These are phyloP conservation scores for Drosophila hydei DNA, from an alignment of 1,140 invertebrate species.

Conservation along the genomic window DNA sequence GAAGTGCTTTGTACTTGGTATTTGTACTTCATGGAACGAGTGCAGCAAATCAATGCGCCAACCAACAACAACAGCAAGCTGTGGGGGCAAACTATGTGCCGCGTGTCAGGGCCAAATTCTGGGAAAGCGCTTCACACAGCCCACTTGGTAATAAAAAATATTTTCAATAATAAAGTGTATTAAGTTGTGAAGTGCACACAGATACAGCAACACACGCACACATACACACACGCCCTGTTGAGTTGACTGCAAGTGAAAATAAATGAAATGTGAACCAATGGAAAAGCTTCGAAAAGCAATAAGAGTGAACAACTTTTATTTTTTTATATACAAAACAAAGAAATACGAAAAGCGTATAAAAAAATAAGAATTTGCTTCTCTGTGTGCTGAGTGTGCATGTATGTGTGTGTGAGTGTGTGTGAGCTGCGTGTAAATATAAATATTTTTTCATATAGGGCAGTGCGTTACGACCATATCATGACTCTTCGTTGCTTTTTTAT, in stretches of 20 bases:
- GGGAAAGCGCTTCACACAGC: constrained; percentile 48
- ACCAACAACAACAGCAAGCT: constrained; percentile 30
- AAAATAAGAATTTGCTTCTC: constrained; percentile 34
- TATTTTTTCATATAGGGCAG: constrained; percentile 60
- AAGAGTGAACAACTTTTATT: constrained; percentile 66
- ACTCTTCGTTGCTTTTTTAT: constrained; percentile 21
- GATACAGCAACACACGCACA: constrained; percentile 19
- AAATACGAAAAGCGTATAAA: constrained; percentile 43
- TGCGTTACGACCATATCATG: constrained; percentile 34
- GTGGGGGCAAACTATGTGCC: constrained; percentile 53
- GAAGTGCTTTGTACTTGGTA: constrained; percentile 56
- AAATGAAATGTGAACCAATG: constrained; percentile 79
- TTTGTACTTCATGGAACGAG: constrained; percentile 68
- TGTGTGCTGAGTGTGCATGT: constrained; percentile 15
- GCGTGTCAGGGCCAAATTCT: constrained; percentile 74
- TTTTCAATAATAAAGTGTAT: constrained; percentile 83
- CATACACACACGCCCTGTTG: constrained; percentile 14
- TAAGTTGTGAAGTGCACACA: constrained; percentile 79
- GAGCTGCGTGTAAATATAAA: constrained; percentile 74
- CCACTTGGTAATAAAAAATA: constrained; percentile 81
- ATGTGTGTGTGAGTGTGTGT: constrained; percentile 15
- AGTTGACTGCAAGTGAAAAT: constrained; percentile 67
- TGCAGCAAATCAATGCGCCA: constrained; percentile 76
- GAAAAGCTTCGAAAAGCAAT: constrained; percentile 80
- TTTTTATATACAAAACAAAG: constrained; percentile 56